Conservation (phyloP, 1,140 invertebrate genomes). For the Stegodyphus dumicola region DNA sequence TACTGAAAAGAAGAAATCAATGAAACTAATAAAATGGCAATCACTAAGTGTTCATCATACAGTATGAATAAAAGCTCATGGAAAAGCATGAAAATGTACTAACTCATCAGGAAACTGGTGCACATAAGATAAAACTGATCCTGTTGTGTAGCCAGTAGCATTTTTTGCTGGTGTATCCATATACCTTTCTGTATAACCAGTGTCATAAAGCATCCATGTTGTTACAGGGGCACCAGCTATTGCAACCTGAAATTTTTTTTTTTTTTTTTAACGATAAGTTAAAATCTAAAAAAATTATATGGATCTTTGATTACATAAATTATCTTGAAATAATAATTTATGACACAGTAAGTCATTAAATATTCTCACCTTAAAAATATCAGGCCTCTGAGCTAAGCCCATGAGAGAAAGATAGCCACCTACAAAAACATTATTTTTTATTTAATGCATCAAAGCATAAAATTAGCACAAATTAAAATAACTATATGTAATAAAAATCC, state of each 20-base stretch:
- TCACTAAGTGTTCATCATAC: not conserved
- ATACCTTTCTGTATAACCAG: slow-evolving; percentile 97
- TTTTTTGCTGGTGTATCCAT: slow-evolving; percentile 92
- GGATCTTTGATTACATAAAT: too few species aligned
- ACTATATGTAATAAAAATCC: too few species aligned
- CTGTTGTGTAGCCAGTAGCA: slow-evolving; percentile 80
- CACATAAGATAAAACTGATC: slow-evolving; percentile 82
- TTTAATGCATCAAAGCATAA: too few species aligned
- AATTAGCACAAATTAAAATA: too few species aligned
- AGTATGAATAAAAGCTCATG: not conserved
- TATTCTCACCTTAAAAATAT: slow-evolving; percentile 70
- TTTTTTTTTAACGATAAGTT: too few species aligned
- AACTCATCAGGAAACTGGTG: slow-evolving; percentile 91
- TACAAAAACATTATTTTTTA: slow-evolving; percentile 51
- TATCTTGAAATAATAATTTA: too few species aligned
- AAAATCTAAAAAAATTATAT: too few species aligned
- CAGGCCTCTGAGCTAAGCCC: slow-evolving; percentile 70
- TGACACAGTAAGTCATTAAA: too few species aligned
- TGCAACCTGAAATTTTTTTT: slow-evolving; percentile 46
- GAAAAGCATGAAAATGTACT: slow-evolving; percentile 66
- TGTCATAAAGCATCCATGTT: slow-evolving; percentile 93
- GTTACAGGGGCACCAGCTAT: slow-evolving; percentile 97
- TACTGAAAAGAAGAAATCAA: not conserved
- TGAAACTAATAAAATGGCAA: not conserved
- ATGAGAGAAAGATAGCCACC: slow-evolving; percentile 72